Evolutionary conservation across 2,113 vertebrate genomes (phyloP).

Genomic region (Siniperca chuatsi): DNA sequence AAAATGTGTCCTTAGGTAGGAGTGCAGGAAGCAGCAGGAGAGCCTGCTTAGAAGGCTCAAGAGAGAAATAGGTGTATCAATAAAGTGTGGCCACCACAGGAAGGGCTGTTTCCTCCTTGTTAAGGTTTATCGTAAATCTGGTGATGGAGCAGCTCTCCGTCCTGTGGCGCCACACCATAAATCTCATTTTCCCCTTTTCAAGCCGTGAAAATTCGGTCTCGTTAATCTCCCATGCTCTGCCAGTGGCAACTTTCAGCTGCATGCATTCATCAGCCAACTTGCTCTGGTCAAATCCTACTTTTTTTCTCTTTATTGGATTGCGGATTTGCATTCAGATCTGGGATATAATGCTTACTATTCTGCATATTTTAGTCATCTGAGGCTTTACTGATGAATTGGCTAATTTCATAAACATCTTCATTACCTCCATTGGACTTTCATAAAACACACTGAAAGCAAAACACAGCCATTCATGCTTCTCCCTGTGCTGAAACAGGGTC

Average conservation of each 20-base stretch:
- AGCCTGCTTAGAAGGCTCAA: conserved; percentile 52
- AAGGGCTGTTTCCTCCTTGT: conserved; percentile 82
- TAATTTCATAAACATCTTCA: conserved; percentile 62
- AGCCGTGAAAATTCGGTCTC: conserved; percentile 81
- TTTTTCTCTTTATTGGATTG: conserved; percentile 42
- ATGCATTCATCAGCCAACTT: conserved; percentile 82
- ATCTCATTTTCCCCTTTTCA: conserved; percentile 85
- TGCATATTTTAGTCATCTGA: conserved; percentile 42
- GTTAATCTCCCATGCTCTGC: conserved; percentile 85
- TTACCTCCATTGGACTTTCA: conserved; percentile 47
- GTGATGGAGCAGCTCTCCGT: conserved; percentile 85
- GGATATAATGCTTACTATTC: conserved; percentile 11
- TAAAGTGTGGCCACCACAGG: conserved; percentile 75
- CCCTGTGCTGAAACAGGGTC: conserved; percentile 19
- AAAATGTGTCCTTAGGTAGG: conserved; percentile 54
- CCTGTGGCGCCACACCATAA: conserved; percentile 81
- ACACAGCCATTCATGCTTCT: conserved; percentile 40
- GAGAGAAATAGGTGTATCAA: conserved; percentile 77
- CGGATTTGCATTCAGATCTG: conserved; percentile 54
- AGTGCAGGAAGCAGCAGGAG: conserved; percentile 57
- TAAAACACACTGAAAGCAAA: conserved; percentile 58
- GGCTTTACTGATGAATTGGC: conserved; percentile 41
- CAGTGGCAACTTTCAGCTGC: conserved; percentile 83
- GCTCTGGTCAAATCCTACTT: conserved; percentile 70
- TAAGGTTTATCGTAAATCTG: conserved; percentile 87